Base-by-base conservation (phyloP, 2,888 invertebrate species). In the Cheilosia variabilis region DNA sequence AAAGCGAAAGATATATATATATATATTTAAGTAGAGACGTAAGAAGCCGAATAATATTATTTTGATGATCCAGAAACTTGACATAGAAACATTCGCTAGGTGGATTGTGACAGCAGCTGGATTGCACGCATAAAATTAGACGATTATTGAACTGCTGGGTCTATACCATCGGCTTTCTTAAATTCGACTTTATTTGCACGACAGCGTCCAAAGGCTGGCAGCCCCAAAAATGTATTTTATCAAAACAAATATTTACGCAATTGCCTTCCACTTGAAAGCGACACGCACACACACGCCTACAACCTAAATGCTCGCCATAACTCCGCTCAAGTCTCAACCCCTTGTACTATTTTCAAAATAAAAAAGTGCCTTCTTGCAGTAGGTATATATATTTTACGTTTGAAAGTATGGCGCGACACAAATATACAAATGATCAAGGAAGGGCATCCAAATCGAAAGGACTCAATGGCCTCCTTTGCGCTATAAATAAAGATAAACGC, bases 401-500 rank as follows among this genome's bases (percentile, higher is more conserved):
- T 50, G 27, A n/a, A 58, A 50, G 31, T 6, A 31, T 37, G 55
- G n/a, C 37, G 34, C 58, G 57, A 37, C 37, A 37, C 19, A 17
- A 43, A 31, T 19, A 31, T 19, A 57, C 15, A 45, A 45, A 45
- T 45, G 24, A 71, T 60, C 45, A 58, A 60, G 71, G 71, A 71
- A 71, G 50, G n/a, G 71, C 60, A 58, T 41, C 10, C 58, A 58
- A 37, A 37, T 37, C 37, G 4, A 37, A 37, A 71, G 69, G 69
- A 71, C 69, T 71, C 69, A 84, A 66, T 80, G 80, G 66, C 80
- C 71, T 79, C 79, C 78, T 72, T 65, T 55, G 63, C 19, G 19
- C 84, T 84, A 84, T 80, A 76, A 68, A 78, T 84, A 84, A 73
- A 50, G 47, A 45, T 68, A 62, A 63, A 73, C 69, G 52, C 31